phyloP scores from a whole-genome alignment of 2,113 vertebrate genomes.

The Empidonax alnorum region DNA sequence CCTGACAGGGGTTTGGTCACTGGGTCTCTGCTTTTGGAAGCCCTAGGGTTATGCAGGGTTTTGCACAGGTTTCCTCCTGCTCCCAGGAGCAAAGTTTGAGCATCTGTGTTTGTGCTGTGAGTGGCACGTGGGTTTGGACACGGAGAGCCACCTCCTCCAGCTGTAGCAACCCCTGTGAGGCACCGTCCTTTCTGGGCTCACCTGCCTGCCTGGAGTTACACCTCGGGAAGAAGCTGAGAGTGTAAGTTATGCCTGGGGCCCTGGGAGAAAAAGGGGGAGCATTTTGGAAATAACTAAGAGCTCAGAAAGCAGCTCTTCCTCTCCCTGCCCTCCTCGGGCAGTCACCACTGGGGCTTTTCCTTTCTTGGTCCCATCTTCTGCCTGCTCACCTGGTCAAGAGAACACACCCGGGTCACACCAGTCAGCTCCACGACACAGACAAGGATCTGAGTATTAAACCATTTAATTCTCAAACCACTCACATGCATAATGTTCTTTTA shows the following conservation, averaged over 20 bases:
- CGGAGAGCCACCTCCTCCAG: not conserved
- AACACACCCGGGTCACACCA: not conserved
- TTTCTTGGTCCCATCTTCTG: not conserved
- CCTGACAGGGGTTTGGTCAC: not conserved
- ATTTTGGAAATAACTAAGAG: not conserved
- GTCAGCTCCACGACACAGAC: not conserved
- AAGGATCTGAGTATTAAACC: conserved; percentile 76
- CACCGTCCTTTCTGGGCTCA: too few relatives aligned
- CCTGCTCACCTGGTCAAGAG: not conserved
- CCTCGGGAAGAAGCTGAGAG: not conserved
- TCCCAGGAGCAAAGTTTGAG: not conserved
- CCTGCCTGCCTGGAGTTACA: not conserved
- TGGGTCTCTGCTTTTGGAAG: not conserved
- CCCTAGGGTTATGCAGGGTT: not conserved
- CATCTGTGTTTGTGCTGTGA: too few relatives aligned
- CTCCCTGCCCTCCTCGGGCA: not conserved
- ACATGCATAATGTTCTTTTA: conserved; percentile 87
- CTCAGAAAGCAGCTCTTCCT: not conserved
- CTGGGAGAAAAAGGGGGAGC: not conserved
- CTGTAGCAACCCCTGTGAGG: not conserved
- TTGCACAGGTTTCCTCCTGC: not conserved
- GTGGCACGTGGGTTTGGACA: not conserved
- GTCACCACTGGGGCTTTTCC: not conserved
- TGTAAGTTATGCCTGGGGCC: not conserved
- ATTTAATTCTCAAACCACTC: conserved; percentile 86